Evolutionary conservation across 2,113 vertebrate species (phyloP).

Genomic region (Rallus limicola): DNA sequence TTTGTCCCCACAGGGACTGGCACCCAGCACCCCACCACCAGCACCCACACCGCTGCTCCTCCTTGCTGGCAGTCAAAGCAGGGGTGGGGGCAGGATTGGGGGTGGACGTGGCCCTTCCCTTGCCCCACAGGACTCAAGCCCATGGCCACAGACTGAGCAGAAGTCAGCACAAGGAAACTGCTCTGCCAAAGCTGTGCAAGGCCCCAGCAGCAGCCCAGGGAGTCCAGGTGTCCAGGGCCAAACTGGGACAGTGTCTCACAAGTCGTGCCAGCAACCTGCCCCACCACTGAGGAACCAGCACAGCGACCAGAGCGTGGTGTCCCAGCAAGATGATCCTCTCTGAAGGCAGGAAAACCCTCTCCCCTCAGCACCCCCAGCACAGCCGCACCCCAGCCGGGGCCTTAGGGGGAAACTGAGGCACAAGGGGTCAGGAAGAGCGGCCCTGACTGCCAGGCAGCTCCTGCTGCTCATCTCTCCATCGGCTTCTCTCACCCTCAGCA

Average conservation of each 20-base stretch:
- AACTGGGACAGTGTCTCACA: background rate
- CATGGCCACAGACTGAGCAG: background rate
- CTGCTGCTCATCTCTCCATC: background rate
- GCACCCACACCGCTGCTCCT: background rate
- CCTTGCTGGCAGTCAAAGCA: background rate
- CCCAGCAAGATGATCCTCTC: background rate
- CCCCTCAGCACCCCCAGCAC: background rate
- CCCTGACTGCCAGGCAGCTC: background rate
- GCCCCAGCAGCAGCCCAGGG: background rate
- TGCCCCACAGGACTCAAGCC: background rate
- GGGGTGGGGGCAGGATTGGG: background rate
- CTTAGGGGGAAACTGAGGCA: slow-evolving; percentile 3
- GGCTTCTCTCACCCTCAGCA: background rate
- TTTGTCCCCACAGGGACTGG: background rate
- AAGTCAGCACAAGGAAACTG: background rate
- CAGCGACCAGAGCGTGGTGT: accelerated
- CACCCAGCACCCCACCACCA: background rate
- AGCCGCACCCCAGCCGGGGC: background rate
- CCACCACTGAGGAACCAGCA: accelerated
- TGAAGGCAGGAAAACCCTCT: background rate
- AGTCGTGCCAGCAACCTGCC: background rate
- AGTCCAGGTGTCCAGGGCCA: background rate
- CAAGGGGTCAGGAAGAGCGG: background rate
- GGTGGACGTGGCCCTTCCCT: background rate
- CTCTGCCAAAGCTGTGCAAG: background rate